phyloP scores from a whole-genome alignment of 1,140 invertebrate species.

The Zaprionus davidi region DNA sequence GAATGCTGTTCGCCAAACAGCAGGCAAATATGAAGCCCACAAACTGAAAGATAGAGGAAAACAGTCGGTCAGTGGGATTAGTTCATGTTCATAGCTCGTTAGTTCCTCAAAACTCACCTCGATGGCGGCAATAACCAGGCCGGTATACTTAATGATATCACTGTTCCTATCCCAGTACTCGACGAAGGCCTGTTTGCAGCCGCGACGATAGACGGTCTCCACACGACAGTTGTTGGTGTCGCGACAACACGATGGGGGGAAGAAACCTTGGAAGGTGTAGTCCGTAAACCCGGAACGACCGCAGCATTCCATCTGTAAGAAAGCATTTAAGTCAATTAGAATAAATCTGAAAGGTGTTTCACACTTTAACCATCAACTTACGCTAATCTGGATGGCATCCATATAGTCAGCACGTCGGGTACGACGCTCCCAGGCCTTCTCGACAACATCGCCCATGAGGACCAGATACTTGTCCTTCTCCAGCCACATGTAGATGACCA shows the following conservation, averaged over 20 bases:
- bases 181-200: slow-evolving; percentile 84
- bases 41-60: slow-evolving; percentile 87
- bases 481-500: slow-evolving; percentile 87
- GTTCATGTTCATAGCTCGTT: not conserved
- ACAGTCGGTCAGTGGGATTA: not conserved
- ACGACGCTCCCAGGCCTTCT: slow-evolving; percentile 72
- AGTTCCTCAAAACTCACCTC: slow-evolving; percentile 85
- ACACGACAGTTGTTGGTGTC: slow-evolving; percentile 83
- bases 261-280: slow-evolving; percentile 81
- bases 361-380: slow-evolving; percentile 16
- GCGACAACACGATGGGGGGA: slow-evolving; percentile 84
- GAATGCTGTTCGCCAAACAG: slow-evolving; percentile 94
- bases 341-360: not conserved
- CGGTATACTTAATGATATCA: slow-evolving; percentile 87
- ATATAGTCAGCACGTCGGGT: slow-evolving; percentile 83
- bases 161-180: slow-evolving; percentile 85
- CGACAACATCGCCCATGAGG: slow-evolving; percentile 84
- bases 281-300: slow-evolving; percentile 85
- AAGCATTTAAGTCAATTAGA: slow-evolving; percentile 43
- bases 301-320: slow-evolving; percentile 87
- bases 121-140: slow-evolving; percentile 88
- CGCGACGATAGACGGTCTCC: slow-evolving; percentile 83
- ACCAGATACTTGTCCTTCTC: slow-evolving; percentile 85
- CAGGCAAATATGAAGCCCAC: slow-evolving; percentile 95
- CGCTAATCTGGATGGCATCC: slow-evolving; percentile 85